Evolutionary conservation across 2,113 vertebrate genomes (phyloP).

Genomic region (Ailurus styani): DNA sequence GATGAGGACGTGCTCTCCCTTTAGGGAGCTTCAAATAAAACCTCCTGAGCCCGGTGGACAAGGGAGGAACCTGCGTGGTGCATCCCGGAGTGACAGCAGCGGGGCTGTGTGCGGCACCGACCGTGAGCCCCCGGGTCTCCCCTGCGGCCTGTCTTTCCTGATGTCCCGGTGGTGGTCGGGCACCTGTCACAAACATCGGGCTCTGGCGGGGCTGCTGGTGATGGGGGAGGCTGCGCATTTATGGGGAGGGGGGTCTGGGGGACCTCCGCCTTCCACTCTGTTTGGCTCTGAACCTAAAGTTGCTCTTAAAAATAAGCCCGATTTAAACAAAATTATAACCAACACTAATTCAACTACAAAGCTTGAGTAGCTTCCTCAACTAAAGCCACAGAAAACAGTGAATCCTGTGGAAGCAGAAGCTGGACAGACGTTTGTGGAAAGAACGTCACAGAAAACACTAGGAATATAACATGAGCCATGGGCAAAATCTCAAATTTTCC

Average conservation of each 20-base stretch:
- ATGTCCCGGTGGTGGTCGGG: rapidly evolving
- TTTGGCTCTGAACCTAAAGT: background rate
- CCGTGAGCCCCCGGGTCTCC: background rate
- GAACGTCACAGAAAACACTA: background rate
- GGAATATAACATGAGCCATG: background rate
- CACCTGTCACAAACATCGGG: background rate
- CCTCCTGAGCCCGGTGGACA: background rate
- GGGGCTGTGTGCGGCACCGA: too few species aligned
- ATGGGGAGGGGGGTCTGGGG: background rate
- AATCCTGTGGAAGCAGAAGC: background rate
- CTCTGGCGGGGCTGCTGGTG: background rate
- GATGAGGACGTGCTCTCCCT: background rate
- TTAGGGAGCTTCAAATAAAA: background rate
- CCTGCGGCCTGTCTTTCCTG: background rate
- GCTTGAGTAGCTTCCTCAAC: background rate
- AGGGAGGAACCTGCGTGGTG: background rate
- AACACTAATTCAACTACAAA: background rate
- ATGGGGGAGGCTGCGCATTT: background rate
- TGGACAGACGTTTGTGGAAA: background rate
- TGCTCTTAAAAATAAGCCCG: background rate
- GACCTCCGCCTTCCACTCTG: background rate
- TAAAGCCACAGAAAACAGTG: background rate
- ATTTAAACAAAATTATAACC: background rate
- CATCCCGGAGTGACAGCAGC: too few species aligned
- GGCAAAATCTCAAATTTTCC: background rate